These are phyloP conservation scores for Helostoma temminkii DNA, from an alignment of 2,797 vertebrate genomes.

Conservation along the genomic window DNA sequence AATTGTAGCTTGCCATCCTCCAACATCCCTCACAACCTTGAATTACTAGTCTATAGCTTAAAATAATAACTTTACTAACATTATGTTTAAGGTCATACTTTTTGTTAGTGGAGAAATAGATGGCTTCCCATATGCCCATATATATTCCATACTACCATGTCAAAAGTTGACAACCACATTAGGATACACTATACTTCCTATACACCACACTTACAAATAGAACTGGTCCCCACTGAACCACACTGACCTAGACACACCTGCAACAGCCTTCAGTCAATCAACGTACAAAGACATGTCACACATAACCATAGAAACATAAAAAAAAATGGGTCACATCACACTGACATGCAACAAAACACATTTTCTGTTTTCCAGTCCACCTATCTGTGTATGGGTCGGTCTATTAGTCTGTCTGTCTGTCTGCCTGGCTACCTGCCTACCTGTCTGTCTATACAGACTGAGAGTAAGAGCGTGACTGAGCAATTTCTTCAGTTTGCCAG, in stretches of 20 bases:
- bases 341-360: conserved; percentile 10
- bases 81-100: conserved; percentile 40
- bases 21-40: conserved; percentile 34
- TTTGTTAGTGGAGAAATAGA: conserved; percentile 36
- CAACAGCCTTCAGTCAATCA: conserved; percentile 62
- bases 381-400: too few relatives aligned
- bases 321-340: conserved; percentile 60
- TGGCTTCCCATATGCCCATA: conserved; percentile 29
- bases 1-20: conserved; percentile 33
- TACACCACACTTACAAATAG: too few relatives aligned
- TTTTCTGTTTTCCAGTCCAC: background rate
- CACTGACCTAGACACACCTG: conserved; percentile 61
- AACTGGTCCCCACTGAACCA: conserved; percentile 57
- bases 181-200: conserved; percentile 38
- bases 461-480: background rate
- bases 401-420: conserved; percentile 1
- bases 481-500: background rate
- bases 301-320: conserved; percentile 33
- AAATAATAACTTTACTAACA: conserved; percentile 46
- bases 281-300: conserved; percentile 54
- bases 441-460: background rate
- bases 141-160: conserved; percentile 24
- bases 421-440: background rate
- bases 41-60: conserved; percentile 44
- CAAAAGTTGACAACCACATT: conserved; percentile 28